These are phyloP conservation scores for Pharmacophagus antenor DNA, from an alignment of 2,888 invertebrate species.

Conservation along the genomic window DNA sequence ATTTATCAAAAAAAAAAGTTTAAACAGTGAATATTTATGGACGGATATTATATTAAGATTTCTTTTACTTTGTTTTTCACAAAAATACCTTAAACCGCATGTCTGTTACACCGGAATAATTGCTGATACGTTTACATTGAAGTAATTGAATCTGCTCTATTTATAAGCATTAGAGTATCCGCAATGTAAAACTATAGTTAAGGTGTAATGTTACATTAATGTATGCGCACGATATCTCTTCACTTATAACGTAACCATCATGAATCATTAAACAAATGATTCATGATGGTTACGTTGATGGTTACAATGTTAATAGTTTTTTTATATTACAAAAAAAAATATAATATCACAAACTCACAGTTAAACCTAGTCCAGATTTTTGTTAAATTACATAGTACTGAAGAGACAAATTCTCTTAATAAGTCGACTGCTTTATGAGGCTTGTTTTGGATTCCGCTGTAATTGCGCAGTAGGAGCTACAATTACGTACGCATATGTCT, in stretches of 20 bases:
- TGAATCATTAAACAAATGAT: no score
- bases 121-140: background rate
- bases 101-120: background rate
- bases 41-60: background rate
- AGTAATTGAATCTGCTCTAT: conserved; percentile 2
- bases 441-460: conserved; percentile 57
- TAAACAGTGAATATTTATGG: no score
- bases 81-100: background rate
- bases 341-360: no score
- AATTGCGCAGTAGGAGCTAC: conserved; percentile 51
- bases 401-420: background rate
- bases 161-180: conserved; percentile 15
- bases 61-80: no score
- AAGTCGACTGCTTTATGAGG: conserved; percentile 36
- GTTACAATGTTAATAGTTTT: no score
- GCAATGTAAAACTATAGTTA: conserved; percentile 13
- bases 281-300: no score
- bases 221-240: no score
- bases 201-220: no score
- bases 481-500: conserved; percentile 46
- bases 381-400: background rate
- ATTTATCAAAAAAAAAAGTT: no score
- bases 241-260: no score
- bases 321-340: no score
- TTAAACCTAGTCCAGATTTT: background rate